Conservation (phyloP, 2,888 invertebrate species). For the Pasiphila rectangulata region DNA sequence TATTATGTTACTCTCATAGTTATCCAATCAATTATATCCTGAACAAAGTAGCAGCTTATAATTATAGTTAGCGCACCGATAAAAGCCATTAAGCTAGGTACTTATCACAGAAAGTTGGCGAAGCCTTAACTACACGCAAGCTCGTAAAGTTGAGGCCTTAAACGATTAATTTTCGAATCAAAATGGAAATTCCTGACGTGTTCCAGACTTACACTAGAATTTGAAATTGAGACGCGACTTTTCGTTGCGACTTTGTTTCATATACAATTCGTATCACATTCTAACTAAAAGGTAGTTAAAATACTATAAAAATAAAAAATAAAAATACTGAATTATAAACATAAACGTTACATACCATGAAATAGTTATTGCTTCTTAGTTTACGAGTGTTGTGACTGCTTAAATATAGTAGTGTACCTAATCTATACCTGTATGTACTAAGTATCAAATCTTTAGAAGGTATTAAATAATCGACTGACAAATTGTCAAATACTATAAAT, state of each 20-base stretch:
- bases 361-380: too few species aligned
- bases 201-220: conserved; percentile 15
- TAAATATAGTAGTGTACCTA: too few species aligned
- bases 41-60: conserved; percentile 12
- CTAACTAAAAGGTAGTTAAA: too few species aligned
- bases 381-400: too few species aligned
- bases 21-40: conserved; percentile 13
- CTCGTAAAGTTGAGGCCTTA: conserved; percentile 25
- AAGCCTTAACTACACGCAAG: conserved; percentile 23
- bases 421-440: too few species aligned
- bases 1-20: too few species aligned
- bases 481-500: too few species aligned
- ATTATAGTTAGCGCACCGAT: conserved; percentile 15
- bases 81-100: conserved; percentile 17
- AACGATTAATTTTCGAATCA: conserved; percentile 29
- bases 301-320: too few species aligned
- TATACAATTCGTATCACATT: not conserved
- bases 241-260: not conserved
- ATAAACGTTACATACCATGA: too few species aligned
- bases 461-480: too few species aligned
- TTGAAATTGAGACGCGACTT: conserved; percentile 8
- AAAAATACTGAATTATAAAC: too few species aligned
- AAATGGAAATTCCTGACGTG: conserved; percentile 26
- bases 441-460: too few species aligned
- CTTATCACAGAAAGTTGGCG: conserved; percentile 21